Evolutionary conservation across 2,113 vertebrate genomes (phyloP).

Genomic region (Larimichthys crocea): DNA sequence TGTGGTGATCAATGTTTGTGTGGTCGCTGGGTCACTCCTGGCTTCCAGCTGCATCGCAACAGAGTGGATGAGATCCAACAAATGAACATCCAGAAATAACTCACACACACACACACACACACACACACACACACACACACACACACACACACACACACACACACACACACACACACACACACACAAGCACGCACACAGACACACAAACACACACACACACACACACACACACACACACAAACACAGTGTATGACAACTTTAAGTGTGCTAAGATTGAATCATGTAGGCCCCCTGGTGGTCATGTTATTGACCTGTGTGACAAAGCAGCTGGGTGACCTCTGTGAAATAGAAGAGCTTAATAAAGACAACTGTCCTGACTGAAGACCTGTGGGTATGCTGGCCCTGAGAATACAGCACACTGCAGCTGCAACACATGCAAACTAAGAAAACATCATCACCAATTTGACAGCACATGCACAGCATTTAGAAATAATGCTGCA

Average conservation of each 20-base stretch:
- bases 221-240: background rate
- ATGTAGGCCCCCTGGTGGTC: slow-evolving; percentile 72
- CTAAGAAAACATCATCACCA: background rate
- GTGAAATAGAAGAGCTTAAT: background rate
- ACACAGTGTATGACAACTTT: background rate
- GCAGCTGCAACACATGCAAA: background rate
- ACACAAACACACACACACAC: background rate
- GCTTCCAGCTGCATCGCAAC: slow-evolving; percentile 95
- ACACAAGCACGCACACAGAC: no score
- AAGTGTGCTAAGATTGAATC: slow-evolving; percentile 19
- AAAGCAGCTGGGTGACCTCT: background rate
- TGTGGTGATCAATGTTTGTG: slow-evolving; percentile 95
- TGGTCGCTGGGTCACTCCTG: slow-evolving; percentile 92
- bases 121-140: no score
- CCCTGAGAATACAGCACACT: background rate
- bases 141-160: background rate
- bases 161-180: background rate
- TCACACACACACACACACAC: slow-evolving; percentile 24
- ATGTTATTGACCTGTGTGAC: slow-evolving; percentile 24
- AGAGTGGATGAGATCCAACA: slow-evolving; percentile 91
- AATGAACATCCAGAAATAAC: slow-evolving; percentile 51
- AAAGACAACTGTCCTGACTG: background rate
- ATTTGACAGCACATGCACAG: background rate
- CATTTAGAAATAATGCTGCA: no score
- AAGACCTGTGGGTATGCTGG: background rate